Conservation (phyloP, 23 tunicate genomes). For the Trididemnum nubilum region DNA sequence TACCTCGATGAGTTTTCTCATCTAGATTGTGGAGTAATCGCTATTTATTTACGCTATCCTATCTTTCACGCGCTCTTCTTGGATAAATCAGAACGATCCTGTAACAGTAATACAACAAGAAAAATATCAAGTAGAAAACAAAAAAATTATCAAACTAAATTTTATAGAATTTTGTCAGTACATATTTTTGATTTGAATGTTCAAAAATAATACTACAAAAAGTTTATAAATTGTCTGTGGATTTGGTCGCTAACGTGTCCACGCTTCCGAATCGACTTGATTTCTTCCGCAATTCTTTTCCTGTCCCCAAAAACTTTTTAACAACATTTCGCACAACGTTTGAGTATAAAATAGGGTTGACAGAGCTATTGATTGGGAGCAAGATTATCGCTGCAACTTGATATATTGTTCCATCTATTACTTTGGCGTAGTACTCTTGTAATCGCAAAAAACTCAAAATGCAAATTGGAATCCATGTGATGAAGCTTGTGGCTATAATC, state of each 20-base stretch:
- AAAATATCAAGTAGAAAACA: too few species aligned
- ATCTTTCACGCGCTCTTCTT: too few species aligned
- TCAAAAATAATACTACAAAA: too few species aligned
- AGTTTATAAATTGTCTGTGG: too few species aligned
- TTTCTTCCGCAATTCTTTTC: not conserved
- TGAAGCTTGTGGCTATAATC: not conserved
- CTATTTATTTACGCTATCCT: too few species aligned
- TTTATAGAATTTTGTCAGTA: too few species aligned
- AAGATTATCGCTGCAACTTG: slow-evolving; percentile 28
- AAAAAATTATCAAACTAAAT: too few species aligned
- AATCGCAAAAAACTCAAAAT: slow-evolving; percentile 13
- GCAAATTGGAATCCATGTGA: slow-evolving; percentile 48
- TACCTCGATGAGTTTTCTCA: too few species aligned
- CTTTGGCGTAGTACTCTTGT: not conserved
- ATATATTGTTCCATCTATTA: slow-evolving; percentile 23
- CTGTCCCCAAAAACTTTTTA: not conserved
- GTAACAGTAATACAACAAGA: too few species aligned
- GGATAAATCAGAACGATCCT: too few species aligned
- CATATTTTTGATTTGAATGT: too few species aligned
- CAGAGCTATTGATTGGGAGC: slow-evolving; percentile 46
- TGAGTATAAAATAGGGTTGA: slow-evolving; percentile 41
- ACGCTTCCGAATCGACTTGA: not conserved
- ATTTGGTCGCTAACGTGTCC: slow-evolving; percentile 9
- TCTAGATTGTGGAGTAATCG: too few species aligned
- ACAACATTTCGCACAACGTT: slow-evolving; percentile 3